Base-by-base conservation (phyloP, 2,797 vertebrate genomes). In the Aldrovandia affinis region DNA sequence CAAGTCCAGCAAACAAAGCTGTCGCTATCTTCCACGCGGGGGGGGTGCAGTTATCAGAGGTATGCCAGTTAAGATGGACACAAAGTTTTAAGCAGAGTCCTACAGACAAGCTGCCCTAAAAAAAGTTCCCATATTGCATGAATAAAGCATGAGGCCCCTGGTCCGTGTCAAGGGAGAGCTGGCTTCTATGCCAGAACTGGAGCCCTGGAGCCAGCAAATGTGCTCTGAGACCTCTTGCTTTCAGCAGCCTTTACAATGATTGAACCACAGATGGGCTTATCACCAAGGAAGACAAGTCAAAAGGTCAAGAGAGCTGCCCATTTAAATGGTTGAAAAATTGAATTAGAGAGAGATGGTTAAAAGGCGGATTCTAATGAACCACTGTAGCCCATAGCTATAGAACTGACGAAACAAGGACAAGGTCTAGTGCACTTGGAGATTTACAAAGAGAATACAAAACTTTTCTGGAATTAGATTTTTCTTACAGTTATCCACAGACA, bases 91-190 rank as follows among this genome's bases (percentile, higher is more conserved):
- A 80, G 59, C 77, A 80, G 42, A 52, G 57, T 39, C 59, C 52
- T 33, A 52, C 50, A 84, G 78, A 65, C 59, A 68, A 80, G 47
- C 47, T 80, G 59, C 59, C 59, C 78, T n/a, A n/a, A 52, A 80
- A 84, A 70, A 84, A 68, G 77, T 55, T 50, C 1, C 59, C 28
- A 68, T 54, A 80, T 84, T 80, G 78, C 65, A 20, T 52, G 83
- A 84, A 84, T 84, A 68, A 84, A 80, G 68, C 78, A 84, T 84
- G 59, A 79, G 77, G 52, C 44, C 77, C 33, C 77, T 39, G 59
- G 42, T 83, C 30, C 50, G 55, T 80, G 57, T 68, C 22, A 25
- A 84, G 83, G 59, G 59, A 80, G 59, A 33, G 57, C 78, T 78
- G 83, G 22, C 78, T 68, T 20, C 59, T 55, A 30, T 52, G 55